Conservation (phyloP, 2,797 vertebrate genomes). For the Macroramphosus scolopax region DNA sequence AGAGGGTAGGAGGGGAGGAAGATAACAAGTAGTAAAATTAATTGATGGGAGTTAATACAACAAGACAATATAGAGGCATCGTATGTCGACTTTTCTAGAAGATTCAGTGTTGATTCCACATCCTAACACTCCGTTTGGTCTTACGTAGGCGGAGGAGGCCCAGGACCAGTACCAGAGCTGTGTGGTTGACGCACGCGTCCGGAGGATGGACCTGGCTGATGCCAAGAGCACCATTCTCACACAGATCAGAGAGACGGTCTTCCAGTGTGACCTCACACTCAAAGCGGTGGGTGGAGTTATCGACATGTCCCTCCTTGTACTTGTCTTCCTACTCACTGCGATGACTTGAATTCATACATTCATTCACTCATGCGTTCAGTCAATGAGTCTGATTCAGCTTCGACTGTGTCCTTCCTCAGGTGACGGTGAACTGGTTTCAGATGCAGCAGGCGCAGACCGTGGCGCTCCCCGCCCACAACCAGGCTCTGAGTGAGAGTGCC, state of each 20-base stretch:
- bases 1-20: conserved; percentile 78
- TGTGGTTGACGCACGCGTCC: conserved; percentile 85
- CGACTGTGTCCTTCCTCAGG: conserved; percentile 66
- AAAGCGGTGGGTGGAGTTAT: conserved; percentile 88
- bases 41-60: no score
- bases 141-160: conserved; percentile 89
- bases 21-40: neutral
- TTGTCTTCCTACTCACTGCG: no score
- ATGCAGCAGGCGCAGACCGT: conserved; percentile 89
- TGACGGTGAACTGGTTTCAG: conserved; percentile 97
- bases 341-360: no score
- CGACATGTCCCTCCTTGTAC: no score
- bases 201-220: conserved; percentile 84
- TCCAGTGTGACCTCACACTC: conserved; percentile 96
- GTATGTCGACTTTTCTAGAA: no score
- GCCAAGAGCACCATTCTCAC: conserved; percentile 90
- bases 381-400: neutral
- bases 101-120: no score
- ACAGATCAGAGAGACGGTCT: conserved; percentile 91
- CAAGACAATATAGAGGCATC: no score
- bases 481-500: conserved; percentile 86
- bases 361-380: neutral
- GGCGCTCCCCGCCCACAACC: conserved; percentile 86
- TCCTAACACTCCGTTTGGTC: conserved; percentile 38
- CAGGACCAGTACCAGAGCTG: conserved; percentile 89